Evolutionary conservation across 30 jellyfish, hydroid and myxozoan species (phyloP).

Genomic region (Haliclystus octoradiatus): DNA sequence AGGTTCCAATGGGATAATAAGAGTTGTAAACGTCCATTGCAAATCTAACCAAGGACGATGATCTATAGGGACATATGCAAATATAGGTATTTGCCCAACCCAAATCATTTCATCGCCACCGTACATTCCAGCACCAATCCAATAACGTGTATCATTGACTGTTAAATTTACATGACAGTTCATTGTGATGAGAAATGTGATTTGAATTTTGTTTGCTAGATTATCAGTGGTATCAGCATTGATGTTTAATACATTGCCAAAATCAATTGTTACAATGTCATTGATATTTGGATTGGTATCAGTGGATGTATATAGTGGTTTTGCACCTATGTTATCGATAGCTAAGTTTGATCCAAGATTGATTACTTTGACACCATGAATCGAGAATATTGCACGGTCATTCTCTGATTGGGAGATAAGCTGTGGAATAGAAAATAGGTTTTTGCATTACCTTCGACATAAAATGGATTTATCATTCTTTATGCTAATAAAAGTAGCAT

Average conservation of each 20-base stretch:
- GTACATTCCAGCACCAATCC: slow-evolving; percentile 94
- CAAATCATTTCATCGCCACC: slow-evolving; percentile 78
- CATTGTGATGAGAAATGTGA: slow-evolving; percentile 32
- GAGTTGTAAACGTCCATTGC: no score
- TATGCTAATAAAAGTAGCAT: neutral
- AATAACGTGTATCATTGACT: slow-evolving; percentile 36
- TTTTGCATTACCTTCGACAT: neutral
- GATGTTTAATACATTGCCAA: slow-evolving; percentile 58
- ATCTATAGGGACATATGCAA: slow-evolving; percentile 20
- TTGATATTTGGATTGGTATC: slow-evolving; percentile 24
- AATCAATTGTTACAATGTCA: slow-evolving; percentile 52
- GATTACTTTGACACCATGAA: slow-evolving; percentile 25
- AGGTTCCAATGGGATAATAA: no score
- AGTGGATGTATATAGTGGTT: slow-evolving; percentile 37
- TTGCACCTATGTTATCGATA: slow-evolving; percentile 44
- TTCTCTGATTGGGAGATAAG: slow-evolving; percentile 47
- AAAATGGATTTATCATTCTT: neutral
- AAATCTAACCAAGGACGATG: slow-evolving; percentile 54
- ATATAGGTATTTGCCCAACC: slow-evolving; percentile 65
- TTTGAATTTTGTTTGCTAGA: slow-evolving; percentile 24
- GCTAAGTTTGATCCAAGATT: slow-evolving; percentile 52
- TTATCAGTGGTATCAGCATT: slow-evolving; percentile 9
- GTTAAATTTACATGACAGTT: slow-evolving; percentile 52
- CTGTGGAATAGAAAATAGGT: slow-evolving; percentile 23
- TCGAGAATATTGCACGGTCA: slow-evolving; percentile 31